These are phyloP conservation scores for Nettapus auritus DNA, from an alignment of 2,113 vertebrate genomes.

Conservation along the genomic window DNA sequence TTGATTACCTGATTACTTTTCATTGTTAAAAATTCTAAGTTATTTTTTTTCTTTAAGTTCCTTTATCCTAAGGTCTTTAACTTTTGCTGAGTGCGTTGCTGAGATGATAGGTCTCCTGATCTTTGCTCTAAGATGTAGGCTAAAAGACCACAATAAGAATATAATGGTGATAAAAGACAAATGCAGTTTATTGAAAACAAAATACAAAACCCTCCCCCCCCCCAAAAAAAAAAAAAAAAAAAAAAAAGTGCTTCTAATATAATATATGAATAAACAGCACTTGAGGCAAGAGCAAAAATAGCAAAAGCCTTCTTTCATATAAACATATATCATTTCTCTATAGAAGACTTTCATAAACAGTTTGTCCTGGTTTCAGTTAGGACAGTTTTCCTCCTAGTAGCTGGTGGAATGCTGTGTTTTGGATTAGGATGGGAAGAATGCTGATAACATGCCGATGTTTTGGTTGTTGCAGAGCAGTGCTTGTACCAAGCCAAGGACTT, in stretches of 20 bases:
- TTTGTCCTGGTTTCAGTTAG: too few relatives aligned
- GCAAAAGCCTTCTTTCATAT: not conserved
- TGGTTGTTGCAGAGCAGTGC: too few relatives aligned
- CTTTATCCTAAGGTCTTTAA: not conserved
- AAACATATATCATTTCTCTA: not conserved
- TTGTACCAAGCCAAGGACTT: too few relatives aligned
- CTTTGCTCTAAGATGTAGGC: not conserved
- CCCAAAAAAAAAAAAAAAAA: not conserved
- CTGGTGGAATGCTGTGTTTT: too few relatives aligned
- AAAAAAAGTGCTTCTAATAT: not conserved
- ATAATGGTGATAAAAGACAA: not conserved
- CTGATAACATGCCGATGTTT: too few relatives aligned
- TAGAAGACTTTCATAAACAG: not conserved
- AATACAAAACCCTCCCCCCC: too few relatives aligned
- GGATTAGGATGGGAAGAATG: too few relatives aligned
- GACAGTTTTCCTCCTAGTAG: too few relatives aligned
- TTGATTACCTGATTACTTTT: constrained; percentile 28
- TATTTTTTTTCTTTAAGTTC: too few relatives aligned
- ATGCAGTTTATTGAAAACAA: not conserved
- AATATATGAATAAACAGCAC: not conserved
- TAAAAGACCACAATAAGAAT: not conserved
- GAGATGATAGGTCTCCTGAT: not conserved
- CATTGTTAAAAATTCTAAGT: not conserved
- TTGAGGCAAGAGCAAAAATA: not conserved
- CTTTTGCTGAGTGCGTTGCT: not conserved